Evolutionary conservation across 1,140 invertebrate species (phyloP).

Genomic region (Diprion similis): DNA sequence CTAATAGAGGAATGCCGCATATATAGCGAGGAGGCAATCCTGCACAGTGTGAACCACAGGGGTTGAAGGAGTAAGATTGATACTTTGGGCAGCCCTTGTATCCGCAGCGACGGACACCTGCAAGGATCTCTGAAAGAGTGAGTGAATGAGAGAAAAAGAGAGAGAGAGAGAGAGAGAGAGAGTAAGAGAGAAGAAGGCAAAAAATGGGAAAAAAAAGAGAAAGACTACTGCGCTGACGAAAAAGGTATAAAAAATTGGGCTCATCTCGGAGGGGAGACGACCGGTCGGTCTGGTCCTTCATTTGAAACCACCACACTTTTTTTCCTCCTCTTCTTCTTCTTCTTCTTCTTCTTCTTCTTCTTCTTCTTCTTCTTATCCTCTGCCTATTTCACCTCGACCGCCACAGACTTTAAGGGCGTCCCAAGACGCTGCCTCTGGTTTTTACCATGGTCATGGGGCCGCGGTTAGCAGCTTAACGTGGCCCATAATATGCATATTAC

Average conservation of each 20-base stretch:
- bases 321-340: not conserved
- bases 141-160: not conserved
- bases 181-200: conserved; percentile 24
- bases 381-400: conserved; percentile 10
- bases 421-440: not conserved
- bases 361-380: not conserved
- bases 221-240: conserved; percentile 15
- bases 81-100: conserved; percentile 35
- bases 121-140: conserved; percentile 31
- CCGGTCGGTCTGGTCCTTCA: conserved; percentile 59
- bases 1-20: no score
- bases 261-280: conserved; percentile 43
- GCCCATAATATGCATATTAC: no score
- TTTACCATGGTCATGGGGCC: no score
- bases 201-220: conserved; percentile 28
- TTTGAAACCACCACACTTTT: conserved; percentile 42
- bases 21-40: no score
- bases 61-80: conserved; percentile 37
- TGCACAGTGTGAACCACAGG: conserved; percentile 26
- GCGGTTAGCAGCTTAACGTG: no score
- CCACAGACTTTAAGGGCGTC: conserved; percentile 33
- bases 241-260: conserved; percentile 43
- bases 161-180: conserved; percentile 19
- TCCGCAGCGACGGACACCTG: conserved; percentile 42
- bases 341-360: not conserved